Evolutionary conservation across 2,888 invertebrate species (phyloP).

Genomic region (Gymnocheta viridis): DNA sequence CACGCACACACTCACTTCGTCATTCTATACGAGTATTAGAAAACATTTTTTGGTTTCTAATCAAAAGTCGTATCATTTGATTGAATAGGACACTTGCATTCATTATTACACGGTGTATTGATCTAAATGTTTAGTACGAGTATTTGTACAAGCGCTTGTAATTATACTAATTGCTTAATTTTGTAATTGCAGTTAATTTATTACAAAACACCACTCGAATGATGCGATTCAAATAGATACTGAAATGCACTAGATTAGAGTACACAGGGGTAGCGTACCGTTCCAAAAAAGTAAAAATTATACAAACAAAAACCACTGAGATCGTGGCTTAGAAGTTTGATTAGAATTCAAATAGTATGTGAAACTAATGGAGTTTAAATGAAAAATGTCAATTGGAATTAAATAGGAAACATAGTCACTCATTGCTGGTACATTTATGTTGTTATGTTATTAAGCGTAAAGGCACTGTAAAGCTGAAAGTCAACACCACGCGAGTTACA

Average conservation of each 20-base stretch:
- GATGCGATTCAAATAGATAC: slow-evolving; percentile 18
- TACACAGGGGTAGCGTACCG: neutral
- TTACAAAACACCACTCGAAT: slow-evolving; percentile 53
- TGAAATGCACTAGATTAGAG: neutral
- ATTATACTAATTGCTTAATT: slow-evolving; percentile 68
- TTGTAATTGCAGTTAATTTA: slow-evolving; percentile 68
- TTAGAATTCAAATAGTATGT: slow-evolving; percentile 34
- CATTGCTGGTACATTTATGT: too few species aligned
- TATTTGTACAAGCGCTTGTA: slow-evolving; percentile 60
- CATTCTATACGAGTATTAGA: neutral
- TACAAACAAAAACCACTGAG: slow-evolving; percentile 11
- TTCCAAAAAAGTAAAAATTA: neutral
- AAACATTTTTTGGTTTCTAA: slow-evolving; percentile 1
- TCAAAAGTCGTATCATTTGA: slow-evolving; percentile 40
- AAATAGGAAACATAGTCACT: neutral
- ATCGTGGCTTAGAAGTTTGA: slow-evolving; percentile 23
- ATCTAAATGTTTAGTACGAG: slow-evolving; percentile 56
- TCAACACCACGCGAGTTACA: too few species aligned
- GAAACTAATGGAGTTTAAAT: slow-evolving; percentile 51
- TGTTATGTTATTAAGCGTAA: too few species aligned
- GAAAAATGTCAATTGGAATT: slow-evolving; percentile 8
- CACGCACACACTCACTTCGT: neutral
- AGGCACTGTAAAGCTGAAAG: too few species aligned
- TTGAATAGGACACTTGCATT: slow-evolving; percentile 44
- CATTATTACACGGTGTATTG: slow-evolving; percentile 38